Base-by-base conservation (phyloP, 2,888 invertebrate genomes). In the Trissolcus japonicus region DNA sequence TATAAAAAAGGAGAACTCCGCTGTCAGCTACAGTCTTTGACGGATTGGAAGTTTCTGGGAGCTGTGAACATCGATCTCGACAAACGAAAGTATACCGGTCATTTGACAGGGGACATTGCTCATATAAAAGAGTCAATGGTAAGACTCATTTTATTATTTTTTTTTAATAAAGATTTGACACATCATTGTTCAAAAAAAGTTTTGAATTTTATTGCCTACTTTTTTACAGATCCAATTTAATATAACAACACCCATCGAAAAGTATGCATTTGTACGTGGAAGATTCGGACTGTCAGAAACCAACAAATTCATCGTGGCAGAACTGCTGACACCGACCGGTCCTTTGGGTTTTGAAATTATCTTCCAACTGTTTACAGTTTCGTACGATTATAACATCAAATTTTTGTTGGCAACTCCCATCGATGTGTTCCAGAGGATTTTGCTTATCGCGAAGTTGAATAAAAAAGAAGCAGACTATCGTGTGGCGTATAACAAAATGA, bases 361-460 rank as follows among this genome's bases (percentile, higher is more conserved):
- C 0, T 91, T 93, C 9, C 91, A 92, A 71, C 85, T 95, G 40
- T 88, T 91, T 17, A 92, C 93, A 6, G 84, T 93, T 7, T 82
- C 83, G 0, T 91, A 93, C 80, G 92, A 94, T 82, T 96, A 95
- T 87, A 92, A 96, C 87, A 88, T 95, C 0, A 94, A 93, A 81
- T 91, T 95, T 0, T 92, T 93, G 82, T 86, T 95, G 0, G 95
- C 94, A 0, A 92, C 95, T 0, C 95, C 95, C 0, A 91, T 95
- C 76, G 94, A 94, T 66, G 91, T 93, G 72, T 89, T 95, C 21
- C 92, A 92, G 81, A 91, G 93, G 83, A 90, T 94, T 0, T 90
- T 94, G 67, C 54, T 95, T 4, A 91, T 93, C 0, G 95, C 93
- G 0, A 95, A 94, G 87, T 88, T 95, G 13, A 93, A 92, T 66